Percentiles rank a stretch among this genome's conserved stretches.
phyloP scores from a whole-genome alignment of 1,140 invertebrate species.

The Cotesia chilonis region DNA sequence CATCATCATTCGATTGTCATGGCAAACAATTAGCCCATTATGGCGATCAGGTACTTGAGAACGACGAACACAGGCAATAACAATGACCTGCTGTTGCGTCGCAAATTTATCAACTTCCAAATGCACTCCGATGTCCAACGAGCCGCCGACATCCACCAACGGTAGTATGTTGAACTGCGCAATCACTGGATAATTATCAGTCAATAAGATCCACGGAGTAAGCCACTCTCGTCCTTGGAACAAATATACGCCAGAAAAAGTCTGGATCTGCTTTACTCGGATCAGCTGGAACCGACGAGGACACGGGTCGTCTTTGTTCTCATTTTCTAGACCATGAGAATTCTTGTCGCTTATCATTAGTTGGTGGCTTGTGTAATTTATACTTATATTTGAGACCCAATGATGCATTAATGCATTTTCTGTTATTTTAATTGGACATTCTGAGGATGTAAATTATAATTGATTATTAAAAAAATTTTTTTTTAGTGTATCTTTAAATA shows the following conservation, averaged over 20 bases:
- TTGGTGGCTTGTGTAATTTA: slow-evolving; percentile 20
- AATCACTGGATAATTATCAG: slow-evolving; percentile 60
- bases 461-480: too few relatives aligned
- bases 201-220: slow-evolving; percentile 65
- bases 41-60: slow-evolving; percentile 54
- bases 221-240: slow-evolving; percentile 66
- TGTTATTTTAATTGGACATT: slow-evolving; percentile 55
- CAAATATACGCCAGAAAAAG: slow-evolving; percentile 66
- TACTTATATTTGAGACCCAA: slow-evolving; percentile 27
- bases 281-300: slow-evolving; percentile 64
- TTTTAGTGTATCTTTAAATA: not conserved
- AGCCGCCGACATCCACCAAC: slow-evolving; percentile 69
- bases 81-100: slow-evolving; percentile 55
- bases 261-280: slow-evolving; percentile 65
- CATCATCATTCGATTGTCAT: slow-evolving; percentile 52
- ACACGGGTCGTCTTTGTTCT: slow-evolving; percentile 52
- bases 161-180: slow-evolving; percentile 66
- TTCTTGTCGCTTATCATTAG: slow-evolving; percentile 26
- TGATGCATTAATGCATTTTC: slow-evolving; percentile 47
- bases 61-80: slow-evolving; percentile 60
- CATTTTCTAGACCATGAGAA: slow-evolving; percentile 38
- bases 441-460: slow-evolving; percentile 36
- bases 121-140: slow-evolving; percentile 62
- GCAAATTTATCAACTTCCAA: slow-evolving; percentile 57
- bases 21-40: slow-evolving; percentile 55